Evolutionary conservation across 2,797 vertebrate genomes (phyloP), one percentile per base, ranked within the genome.

Genomic region (Anguilla obscura): DNA sequence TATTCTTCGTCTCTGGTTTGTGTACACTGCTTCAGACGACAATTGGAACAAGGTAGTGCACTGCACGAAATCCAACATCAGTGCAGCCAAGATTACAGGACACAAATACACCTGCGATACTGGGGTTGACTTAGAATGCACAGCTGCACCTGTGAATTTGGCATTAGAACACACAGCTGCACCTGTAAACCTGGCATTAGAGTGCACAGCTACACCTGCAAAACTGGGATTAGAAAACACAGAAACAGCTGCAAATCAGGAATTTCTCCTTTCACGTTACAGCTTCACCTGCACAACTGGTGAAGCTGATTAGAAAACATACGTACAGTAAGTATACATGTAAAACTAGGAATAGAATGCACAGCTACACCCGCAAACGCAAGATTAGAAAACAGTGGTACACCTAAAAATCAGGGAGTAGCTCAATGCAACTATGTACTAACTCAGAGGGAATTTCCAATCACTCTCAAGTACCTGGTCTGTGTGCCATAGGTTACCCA

Each of bases 1-100:
- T 97, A 86, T 97, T 97, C 91, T 97, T 97, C 7, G 95, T 97
- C 86, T 97, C 96, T 0, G 96, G 96, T 9, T 27, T 96, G 30
- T 95, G 95, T 30, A 97, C 96, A 0, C 58, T 97, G 58, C 94
- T 97, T 85, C 96, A 97, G 91, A 96, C 96, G 0, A 58, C 94
- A 1, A 8, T 97, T 1, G 96, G 96, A 24, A 95, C 91, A 91
- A 96, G 96, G 96, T 97, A 94, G 85, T n/a, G 0, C 79, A 76
- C 8, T 50, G 24, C 7, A 56, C 36, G 1, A 18, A 27, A 86
- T 30, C 52, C n/a, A 52, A 3, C 10, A 52, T 56, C 69, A 76
- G 1, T 18, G 16, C 21, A 8, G 10, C 40, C 14, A 56, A 30
- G 14, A 6, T 33, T 3, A 63, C 63, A 76, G 2, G 27, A 76